Base-by-base conservation (phyloP, 2,888 invertebrate genomes). In the Nomada ruficornis region DNA sequence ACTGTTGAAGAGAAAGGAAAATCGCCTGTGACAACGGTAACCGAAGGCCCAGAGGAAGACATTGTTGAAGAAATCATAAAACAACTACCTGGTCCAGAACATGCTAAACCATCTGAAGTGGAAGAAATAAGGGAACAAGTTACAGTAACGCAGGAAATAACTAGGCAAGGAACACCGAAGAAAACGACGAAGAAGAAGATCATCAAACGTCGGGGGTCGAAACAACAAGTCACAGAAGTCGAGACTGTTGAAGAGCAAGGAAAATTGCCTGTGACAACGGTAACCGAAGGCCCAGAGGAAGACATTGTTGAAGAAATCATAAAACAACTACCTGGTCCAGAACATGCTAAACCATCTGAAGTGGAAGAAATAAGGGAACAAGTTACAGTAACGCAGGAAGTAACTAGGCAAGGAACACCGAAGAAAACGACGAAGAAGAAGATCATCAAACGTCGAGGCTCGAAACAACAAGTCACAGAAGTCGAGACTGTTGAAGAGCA, bases 101-200 rank as follows among this genome's bases (percentile, higher is more conserved):
- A 94, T 3, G 94, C 95, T 1, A 95, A 94, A 86, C 94, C 94
- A 70, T 85, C 83, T 54, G 87, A 82, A 73, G 91, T 85, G 82
- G 93, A 36, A 26, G 26, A 26, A 1, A 2, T 26, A 26, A 26
- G 2, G 2, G 26, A 26, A 26, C 26, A 26, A 26, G 83, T 87
- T 7, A 79, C 85, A 11, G 91, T 78, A 78, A 90, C 23, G 84
- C 90, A 85, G 74, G 93, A 55, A 84, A 90, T 80, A 0, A 89
- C 88, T 13, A 93, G 68, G 7, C 80, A 87, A 67, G 87, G 85
- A 1, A 88, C 82, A 54, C 86, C 77, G 0, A 89, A 91, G 65
- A 93, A 81, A 84, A 86, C 74, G 80, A 94, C 89, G 50, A 94
- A 94, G 29, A 93, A 93, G 86, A 92, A 90, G 15, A 92, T 93